Evolutionary conservation across 2,797 vertebrate species (phyloP), one percentile per base, ranked within the genome.

Genomic region (Alosa sapidissima): DNA sequence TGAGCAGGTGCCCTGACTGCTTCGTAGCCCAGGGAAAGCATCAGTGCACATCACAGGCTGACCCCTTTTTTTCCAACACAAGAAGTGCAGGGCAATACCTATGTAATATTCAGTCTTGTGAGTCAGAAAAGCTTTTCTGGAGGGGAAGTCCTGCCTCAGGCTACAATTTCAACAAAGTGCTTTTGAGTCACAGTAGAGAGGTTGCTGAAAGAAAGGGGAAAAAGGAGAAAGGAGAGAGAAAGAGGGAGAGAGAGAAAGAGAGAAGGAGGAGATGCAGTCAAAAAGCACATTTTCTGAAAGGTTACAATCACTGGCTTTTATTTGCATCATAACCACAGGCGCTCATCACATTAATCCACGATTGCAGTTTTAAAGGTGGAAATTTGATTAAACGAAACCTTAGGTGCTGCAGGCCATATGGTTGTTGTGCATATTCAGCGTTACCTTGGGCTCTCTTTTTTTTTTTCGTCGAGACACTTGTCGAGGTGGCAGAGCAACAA

Each of bases 51-150:
- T 47, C 72, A 45, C 72, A 19, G 33, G 36, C 36, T 78, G 72
- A 78, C 36, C 72, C 36, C 41, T 78, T 75, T 75, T 78, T 47
- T 21, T 11, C 9, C 24, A 45, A 41, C 72, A 78, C 72, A 78
- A 78, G 72, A 8, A 78, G 72, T 13, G 11, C 72, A 78, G 72
- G 72, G 72, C 72, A 78, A 47, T 78, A 78, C 72, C 72, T 78
- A 78, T 78, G 72, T 78, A 78, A 78, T 78, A 78, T 78, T 78
- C 72, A 78, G 72, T 47, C 41, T 78, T 78, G 72, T 78, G 72
- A 78, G 72, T 78, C 36, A 78, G 41, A 47, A 75, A 78, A 78
- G 41, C 36, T 45, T 78, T 78, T 78, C 72, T 78, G 72, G 72
- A 78, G 72, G 72, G 72, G 16, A 78, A 78, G 72, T 47, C 41